Conservation (phyloP, 2,113 vertebrate genomes). For the Lagopus leucura region DNA sequence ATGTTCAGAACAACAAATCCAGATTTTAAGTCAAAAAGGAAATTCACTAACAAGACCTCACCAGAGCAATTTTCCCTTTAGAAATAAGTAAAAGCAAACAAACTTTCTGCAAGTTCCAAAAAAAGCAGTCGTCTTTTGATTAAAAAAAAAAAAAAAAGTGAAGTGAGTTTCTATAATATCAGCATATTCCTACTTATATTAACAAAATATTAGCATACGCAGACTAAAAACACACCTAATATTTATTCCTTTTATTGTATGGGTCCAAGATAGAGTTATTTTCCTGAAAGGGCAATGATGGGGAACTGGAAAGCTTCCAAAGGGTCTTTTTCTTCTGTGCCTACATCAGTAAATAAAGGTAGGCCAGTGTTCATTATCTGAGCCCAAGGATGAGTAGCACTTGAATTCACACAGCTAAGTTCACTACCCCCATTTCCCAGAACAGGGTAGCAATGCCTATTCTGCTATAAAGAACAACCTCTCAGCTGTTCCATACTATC, state of each 20-base stretch:
- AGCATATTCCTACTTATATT: background rate
- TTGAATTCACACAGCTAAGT: background rate
- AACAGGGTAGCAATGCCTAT: background rate
- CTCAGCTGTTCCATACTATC: fast-evolving
- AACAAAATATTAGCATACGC: background rate
- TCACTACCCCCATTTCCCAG: background rate
- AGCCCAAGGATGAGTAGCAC: background rate
- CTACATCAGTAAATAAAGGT: background rate
- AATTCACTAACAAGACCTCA: background rate
- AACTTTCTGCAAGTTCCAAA: background rate
- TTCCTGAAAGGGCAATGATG: background rate
- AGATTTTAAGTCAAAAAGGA: background rate
- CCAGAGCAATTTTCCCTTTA: background rate
- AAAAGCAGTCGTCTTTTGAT: background rate
- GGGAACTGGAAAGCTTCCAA: conserved; percentile 14
- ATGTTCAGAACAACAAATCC: background rate
- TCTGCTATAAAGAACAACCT: background rate
- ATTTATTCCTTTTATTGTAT: background rate
- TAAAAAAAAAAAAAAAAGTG: background rate
- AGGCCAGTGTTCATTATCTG: background rate
- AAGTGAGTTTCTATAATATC: background rate
- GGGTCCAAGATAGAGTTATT: background rate
- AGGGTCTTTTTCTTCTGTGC: background rate
- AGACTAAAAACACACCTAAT: background rate
- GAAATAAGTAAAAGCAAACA: background rate